Conservation (phyloP, 2,888 invertebrate species). For the Leucoptera coffeella region DNA sequence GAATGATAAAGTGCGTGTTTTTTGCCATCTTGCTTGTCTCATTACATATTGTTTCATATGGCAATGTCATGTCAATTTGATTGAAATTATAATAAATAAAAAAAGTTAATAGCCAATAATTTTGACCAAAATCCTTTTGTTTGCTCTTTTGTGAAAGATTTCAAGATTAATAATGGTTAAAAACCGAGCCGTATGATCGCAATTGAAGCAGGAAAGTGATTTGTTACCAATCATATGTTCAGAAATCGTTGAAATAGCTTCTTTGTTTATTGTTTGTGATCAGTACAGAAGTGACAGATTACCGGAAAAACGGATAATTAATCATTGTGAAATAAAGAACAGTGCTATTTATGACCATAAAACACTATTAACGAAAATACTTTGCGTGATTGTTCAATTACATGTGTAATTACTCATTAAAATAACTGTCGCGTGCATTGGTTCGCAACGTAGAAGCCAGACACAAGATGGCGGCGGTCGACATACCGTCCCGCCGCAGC, state of each 20-base stretch:
- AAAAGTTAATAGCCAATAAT: slow-evolving; percentile 51
- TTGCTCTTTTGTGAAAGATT: slow-evolving; percentile 56
- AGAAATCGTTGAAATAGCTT: slow-evolving; percentile 12
- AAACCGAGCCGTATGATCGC: slow-evolving; percentile 18
- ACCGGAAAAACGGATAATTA: slow-evolving; percentile 33
- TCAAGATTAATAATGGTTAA: slow-evolving; percentile 31
- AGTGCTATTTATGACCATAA: slow-evolving; percentile 11
- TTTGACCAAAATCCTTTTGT: slow-evolving; percentile 54
- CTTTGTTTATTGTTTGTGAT: slow-evolving; percentile 30
- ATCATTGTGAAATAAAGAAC: slow-evolving; percentile 14
- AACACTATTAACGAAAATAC: slow-evolving; percentile 10
- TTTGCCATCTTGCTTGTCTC: no score
- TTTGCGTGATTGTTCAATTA: slow-evolving; percentile 5
- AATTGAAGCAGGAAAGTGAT: slow-evolving; percentile 10
- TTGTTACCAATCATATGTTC: slow-evolving; percentile 11
- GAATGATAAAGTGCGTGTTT: no score
- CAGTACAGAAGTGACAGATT: slow-evolving; percentile 28
- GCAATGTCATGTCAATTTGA: no score
- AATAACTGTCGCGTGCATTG: slow-evolving; percentile 40
- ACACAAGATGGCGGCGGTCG: slow-evolving; percentile 48
- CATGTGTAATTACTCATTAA: slow-evolving; percentile 12
- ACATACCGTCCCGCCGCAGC: slow-evolving; percentile 47
- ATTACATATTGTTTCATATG: slow-evolving; percentile 40
- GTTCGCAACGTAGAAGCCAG: slow-evolving; percentile 47
- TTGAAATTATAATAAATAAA: no score